Evolutionary conservation across 2,888 invertebrate genomes (phyloP).

Genomic region (Hoplodrina ambigua): DNA sequence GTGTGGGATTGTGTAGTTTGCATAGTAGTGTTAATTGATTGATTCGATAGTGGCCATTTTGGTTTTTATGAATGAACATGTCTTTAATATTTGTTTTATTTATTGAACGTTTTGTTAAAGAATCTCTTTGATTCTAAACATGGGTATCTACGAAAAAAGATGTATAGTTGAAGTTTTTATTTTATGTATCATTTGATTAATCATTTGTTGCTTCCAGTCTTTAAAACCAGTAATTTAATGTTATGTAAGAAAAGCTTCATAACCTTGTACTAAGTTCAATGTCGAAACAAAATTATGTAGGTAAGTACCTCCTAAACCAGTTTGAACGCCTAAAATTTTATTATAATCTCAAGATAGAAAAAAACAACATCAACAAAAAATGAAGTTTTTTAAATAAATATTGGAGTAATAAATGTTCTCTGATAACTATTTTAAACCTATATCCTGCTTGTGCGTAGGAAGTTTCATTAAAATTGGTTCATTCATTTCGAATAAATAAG

Average conservation of each 20-base stretch:
- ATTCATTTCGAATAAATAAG: too few relatives aligned
- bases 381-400: slow-evolving; percentile 4
- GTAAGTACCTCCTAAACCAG: slow-evolving; percentile 43
- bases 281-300: slow-evolving; percentile 50
- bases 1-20: slow-evolving; percentile 23
- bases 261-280: slow-evolving; percentile 67
- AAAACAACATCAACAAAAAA: slow-evolving; percentile 20
- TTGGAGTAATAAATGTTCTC: background rate
- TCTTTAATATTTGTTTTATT: background rate
- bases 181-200: background rate
- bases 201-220: slow-evolving; percentile 11
- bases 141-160: too few relatives aligned
- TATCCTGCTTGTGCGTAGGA: too few relatives aligned
- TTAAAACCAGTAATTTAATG: slow-evolving; percentile 33
- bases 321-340: slow-evolving; percentile 33
- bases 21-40: slow-evolving; percentile 19
- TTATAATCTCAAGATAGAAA: slow-evolving; percentile 17
- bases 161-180: background rate
- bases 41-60: slow-evolving; percentile 20
- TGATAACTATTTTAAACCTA: too few relatives aligned
- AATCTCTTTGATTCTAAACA: background rate
- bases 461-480: too few relatives aligned
- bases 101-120: background rate
- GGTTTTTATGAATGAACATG: slow-evolving; percentile 29
- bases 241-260: slow-evolving; percentile 38